Evolutionary conservation across 2,888 invertebrate genomes (phyloP).

Genomic region (Apotomis turbidana): DNA sequence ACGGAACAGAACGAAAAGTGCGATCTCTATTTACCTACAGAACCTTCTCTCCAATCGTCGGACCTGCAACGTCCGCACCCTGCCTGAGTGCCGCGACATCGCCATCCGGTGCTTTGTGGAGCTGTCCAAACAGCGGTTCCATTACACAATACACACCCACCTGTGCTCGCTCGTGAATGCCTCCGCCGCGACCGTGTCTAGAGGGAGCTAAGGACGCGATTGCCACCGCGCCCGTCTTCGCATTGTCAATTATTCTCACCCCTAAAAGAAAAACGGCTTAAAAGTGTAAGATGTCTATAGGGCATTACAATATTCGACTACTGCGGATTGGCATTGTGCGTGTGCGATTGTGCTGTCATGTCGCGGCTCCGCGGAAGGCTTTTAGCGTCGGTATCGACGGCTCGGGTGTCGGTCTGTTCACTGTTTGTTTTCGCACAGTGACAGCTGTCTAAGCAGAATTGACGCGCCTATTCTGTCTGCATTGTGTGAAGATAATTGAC

Average conservation of each 20-base stretch:
- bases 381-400: constrained; percentile 44
- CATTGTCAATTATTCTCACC: constrained; percentile 10
- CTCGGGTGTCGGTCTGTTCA: constrained; percentile 26
- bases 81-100: constrained; percentile 4
- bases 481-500: constrained; percentile 27
- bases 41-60: background rate
- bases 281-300: background rate
- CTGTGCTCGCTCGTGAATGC: constrained; percentile 19
- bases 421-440: constrained; percentile 11
- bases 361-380: constrained; percentile 46
- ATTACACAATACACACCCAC: constrained; percentile 57
- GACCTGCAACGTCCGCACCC: constrained; percentile 1
- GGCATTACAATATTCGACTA: background rate
- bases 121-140: constrained; percentile 71
- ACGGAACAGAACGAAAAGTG: background rate
- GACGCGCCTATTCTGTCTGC: constrained; percentile 5
- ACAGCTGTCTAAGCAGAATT: constrained; percentile 37
- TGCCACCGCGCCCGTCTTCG: background rate
- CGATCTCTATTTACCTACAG: background rate
- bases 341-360: constrained; percentile 52
- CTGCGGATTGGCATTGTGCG: constrained; percentile 43
- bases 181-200: background rate
- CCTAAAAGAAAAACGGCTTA: background rate
- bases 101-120: constrained; percentile 68
- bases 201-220: constrained; percentile 9